Evolutionary conservation across 2,888 invertebrate species (phyloP).

Genomic region (Panopea generosa): DNA sequence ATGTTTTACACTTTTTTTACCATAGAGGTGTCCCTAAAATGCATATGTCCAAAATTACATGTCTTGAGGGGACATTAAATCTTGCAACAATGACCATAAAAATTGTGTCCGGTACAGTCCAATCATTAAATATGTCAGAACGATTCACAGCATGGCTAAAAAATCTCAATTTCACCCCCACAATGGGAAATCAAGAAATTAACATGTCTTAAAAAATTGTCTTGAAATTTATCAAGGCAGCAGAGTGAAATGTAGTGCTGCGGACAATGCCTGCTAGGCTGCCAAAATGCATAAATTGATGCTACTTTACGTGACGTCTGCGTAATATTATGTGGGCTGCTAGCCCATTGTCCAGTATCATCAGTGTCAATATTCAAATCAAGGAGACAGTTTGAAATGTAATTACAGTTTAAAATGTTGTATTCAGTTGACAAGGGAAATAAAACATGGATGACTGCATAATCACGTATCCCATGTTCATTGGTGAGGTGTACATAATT

Average conservation of each 20-base stretch:
- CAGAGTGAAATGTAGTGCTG: conserved; percentile 28
- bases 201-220: conserved; percentile 27
- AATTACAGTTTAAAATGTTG: background rate
- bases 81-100: conserved; percentile 53
- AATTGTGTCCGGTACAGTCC: conserved; percentile 42
- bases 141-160: background rate
- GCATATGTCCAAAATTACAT: conserved; percentile 50
- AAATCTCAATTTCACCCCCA: conserved; percentile 34
- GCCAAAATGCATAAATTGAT: conserved; percentile 43
- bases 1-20: conserved; percentile 40
- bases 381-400: background rate
- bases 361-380: background rate
- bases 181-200: conserved; percentile 46
- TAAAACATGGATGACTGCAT: conserved; percentile 2
- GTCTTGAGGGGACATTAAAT: conserved; percentile 35
- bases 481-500: no score
- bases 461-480: no score
- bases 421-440: background rate
- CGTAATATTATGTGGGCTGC: conserved; percentile 26
- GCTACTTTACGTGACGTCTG: conserved; percentile 31
- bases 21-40: conserved; percentile 44
- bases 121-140: conserved; percentile 31
- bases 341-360: background rate
- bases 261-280: conserved; percentile 18
- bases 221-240: conserved; percentile 40